Evolutionary conservation across 2,797 vertebrate genomes (phyloP).

Genomic region (Phalloptychus januarius): DNA sequence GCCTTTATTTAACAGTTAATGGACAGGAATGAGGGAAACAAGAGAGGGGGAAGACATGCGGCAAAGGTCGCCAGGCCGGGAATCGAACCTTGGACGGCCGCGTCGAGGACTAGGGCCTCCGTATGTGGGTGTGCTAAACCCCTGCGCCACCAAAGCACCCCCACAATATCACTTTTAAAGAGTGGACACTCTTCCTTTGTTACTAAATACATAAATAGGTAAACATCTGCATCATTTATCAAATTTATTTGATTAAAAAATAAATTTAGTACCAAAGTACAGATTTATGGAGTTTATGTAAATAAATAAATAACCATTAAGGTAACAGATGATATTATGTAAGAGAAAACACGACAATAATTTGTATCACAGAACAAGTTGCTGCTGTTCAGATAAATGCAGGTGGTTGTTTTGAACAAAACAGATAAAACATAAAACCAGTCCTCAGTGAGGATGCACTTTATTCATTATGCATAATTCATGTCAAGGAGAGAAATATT

Average conservation of each 20-base stretch:
- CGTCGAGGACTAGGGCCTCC: too few species aligned
- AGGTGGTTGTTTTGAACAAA: background rate
- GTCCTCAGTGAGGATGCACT: background rate
- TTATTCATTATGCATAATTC: background rate
- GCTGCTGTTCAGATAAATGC: background rate
- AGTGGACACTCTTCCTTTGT: background rate
- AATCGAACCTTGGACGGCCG: too few species aligned
- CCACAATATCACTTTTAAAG: background rate
- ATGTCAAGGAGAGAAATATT: background rate
- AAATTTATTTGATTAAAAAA: background rate
- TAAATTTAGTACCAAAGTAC: background rate
- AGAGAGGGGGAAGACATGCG: too few species aligned
- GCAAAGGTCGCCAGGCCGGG: too few species aligned
- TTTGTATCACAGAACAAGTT: background rate
- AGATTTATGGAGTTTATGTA: background rate
- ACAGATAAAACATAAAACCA: background rate
- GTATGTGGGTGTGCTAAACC: too few species aligned
- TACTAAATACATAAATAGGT: too few species aligned
- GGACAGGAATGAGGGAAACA: too few species aligned
- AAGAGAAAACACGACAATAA: background rate
- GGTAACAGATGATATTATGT: background rate
- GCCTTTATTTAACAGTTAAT: too few species aligned
- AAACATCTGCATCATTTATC: background rate
- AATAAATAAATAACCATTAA: background rate
- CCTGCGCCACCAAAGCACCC: too few species aligned